phyloP scores from a whole-genome alignment of 2,113 vertebrate species.

The Salvelinus alpinus region DNA sequence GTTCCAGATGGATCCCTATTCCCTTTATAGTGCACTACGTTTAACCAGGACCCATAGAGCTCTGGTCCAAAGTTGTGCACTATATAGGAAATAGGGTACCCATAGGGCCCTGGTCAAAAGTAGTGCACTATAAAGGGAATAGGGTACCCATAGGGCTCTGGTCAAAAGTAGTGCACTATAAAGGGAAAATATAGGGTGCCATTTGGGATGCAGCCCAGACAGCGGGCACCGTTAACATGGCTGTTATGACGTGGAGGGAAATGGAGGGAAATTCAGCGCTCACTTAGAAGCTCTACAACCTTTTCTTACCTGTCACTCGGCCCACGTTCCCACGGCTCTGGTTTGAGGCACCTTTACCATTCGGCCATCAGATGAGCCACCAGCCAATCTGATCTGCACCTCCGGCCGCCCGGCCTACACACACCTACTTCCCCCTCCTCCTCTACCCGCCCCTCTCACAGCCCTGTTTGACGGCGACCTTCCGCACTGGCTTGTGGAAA shows the following conservation, averaged over 20 bases:
- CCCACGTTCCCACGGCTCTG: not conserved
- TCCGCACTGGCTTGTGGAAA: constrained; percentile 20
- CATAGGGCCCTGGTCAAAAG: no score
- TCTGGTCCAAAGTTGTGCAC: not conserved
- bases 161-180: no score
- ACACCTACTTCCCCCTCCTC: not conserved
- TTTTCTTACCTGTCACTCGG: constrained; percentile 10
- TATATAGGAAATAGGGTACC: no score
- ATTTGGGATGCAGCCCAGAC: not conserved
- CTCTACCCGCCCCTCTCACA: not conserved
- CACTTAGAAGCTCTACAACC: constrained; percentile 15
- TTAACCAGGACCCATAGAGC: not conserved
- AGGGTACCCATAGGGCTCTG: no score
- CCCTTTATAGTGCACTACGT: no score
- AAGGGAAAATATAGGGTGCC: no score
- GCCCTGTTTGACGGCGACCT: constrained; percentile 6
- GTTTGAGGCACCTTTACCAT: not conserved
- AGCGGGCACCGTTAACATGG: not conserved
- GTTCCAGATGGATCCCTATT: no score
- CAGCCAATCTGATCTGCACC: not conserved
- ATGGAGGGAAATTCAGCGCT: not conserved
- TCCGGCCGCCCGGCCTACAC: not conserved
- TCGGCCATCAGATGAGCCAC: not conserved
- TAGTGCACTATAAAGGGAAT: no score
- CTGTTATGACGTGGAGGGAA: constrained; percentile 4